Evolutionary conservation across 2,113 vertebrate species (phyloP).

Genomic region (Ceuthmochares aereus): DNA sequence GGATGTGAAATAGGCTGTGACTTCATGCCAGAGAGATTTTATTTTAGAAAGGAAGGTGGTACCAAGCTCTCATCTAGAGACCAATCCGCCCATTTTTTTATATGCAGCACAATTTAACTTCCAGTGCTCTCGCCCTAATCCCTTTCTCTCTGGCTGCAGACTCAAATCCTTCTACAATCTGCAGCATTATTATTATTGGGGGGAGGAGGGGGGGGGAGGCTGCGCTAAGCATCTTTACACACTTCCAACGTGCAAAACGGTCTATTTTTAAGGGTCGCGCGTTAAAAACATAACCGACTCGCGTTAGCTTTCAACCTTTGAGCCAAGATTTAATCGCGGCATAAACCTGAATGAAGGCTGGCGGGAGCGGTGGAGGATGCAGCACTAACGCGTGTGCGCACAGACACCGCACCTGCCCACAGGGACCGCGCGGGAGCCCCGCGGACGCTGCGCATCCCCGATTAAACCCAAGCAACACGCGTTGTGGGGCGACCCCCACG

Average conservation of each 20-base stretch:
- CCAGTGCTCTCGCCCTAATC: conserved; percentile 88
- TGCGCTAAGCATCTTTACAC: background rate
- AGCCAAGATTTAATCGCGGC: conserved; percentile 26
- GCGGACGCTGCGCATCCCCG: background rate
- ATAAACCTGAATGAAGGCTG: conserved; percentile 55
- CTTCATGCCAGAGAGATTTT: conserved; percentile 89
- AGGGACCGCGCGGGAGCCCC: background rate
- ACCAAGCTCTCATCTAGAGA: conserved; percentile 86
- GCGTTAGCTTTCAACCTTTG: conserved; percentile 8
- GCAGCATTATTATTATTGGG: conserved; percentile 64
- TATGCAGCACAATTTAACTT: conserved; percentile 95
- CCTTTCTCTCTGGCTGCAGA: conserved; percentile 81
- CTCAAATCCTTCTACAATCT: conserved; percentile 88
- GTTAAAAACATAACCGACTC: conserved; percentile 16
- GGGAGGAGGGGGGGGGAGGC: background rate
- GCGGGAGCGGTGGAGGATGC: background rate
- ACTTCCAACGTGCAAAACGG: conserved; percentile 24
- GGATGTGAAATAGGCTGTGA: conserved; percentile 89
- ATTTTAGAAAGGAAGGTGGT: conserved; percentile 92
- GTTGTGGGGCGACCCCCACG: background rate
- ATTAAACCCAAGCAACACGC: background rate
- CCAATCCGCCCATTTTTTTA: conserved; percentile 92
- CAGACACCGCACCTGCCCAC: background rate
- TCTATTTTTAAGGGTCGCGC: conserved; percentile 41
- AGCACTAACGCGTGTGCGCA: background rate